Percentiles rank a stretch among this genome's conserved stretches.
These are phyloP conservation scores for Engystomops pustulosus DNA, from an alignment of 2,113 vertebrate species.

Conservation along the genomic window DNA sequence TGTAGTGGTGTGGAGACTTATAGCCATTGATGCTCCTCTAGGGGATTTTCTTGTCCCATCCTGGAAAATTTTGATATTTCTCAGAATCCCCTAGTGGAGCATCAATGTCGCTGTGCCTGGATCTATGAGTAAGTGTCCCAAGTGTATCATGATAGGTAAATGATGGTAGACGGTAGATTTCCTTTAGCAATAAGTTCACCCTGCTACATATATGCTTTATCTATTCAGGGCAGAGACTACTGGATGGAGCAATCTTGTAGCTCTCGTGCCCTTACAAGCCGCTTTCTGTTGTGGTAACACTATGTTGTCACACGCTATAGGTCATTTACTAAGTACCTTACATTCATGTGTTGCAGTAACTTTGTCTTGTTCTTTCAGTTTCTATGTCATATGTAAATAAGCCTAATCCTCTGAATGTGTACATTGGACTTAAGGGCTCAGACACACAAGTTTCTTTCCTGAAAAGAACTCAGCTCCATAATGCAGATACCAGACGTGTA, in stretches of 20 bases:
- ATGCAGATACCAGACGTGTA: background rate
- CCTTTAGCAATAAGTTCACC: no score
- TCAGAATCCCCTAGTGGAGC: no score
- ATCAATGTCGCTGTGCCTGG: no score
- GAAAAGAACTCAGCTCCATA: conserved; percentile 19
- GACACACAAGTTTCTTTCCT: conserved; percentile 19
- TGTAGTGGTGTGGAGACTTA: no score
- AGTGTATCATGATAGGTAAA: no score
- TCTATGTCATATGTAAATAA: conserved; percentile 30
- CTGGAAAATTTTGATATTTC: no score
- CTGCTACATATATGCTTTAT: background rate
- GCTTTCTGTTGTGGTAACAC: conserved; percentile 1
- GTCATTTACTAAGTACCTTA: background rate
- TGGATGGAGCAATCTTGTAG: background rate
- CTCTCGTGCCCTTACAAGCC: background rate
- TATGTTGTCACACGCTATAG: background rate
- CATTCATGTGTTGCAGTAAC: background rate
- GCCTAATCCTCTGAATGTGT: conserved; percentile 29
- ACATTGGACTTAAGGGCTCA: conserved; percentile 27
- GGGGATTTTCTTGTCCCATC: no score
- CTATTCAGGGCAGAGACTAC: background rate
- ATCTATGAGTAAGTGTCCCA: no score
- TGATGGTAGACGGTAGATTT: no score
- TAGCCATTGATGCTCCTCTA: no score
- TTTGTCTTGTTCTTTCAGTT: background rate